These are phyloP conservation scores for Monochamus saltuarius DNA, from an alignment of 1,140 invertebrate species.

Conservation along the genomic window DNA sequence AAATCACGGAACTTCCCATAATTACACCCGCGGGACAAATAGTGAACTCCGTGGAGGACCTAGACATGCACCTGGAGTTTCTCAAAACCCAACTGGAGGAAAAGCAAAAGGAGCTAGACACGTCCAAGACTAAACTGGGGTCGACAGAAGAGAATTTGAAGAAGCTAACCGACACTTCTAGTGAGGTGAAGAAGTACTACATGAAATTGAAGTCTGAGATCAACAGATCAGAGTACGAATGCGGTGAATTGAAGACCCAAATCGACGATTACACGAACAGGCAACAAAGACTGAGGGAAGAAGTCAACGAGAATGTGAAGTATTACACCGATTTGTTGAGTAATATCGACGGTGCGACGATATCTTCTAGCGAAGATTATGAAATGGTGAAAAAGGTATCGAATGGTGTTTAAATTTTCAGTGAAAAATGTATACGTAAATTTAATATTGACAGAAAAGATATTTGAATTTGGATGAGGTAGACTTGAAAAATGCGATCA, in stretches of 20 bases:
- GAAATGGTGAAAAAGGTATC: constrained; percentile 28
- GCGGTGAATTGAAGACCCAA: constrained; percentile 32
- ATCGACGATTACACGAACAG: constrained; percentile 39
- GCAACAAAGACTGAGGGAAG: constrained; percentile 31
- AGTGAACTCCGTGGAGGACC: constrained; percentile 34
- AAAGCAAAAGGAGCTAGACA: constrained; percentile 37
- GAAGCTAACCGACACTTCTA: constrained; percentile 29
- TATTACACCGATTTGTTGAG: constrained; percentile 30
- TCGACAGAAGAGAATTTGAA: constrained; percentile 28
- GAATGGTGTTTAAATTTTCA: not conserved
- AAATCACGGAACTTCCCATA: constrained; percentile 32
- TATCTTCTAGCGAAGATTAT: constrained; percentile 19
- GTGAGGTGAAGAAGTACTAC: constrained; percentile 34
- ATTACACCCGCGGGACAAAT: constrained; percentile 37
- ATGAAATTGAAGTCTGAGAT: constrained; percentile 35
- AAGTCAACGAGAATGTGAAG: constrained; percentile 34
- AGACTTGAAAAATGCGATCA: too few relatives aligned
- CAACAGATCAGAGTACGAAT: constrained; percentile 35
- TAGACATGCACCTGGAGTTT: constrained; percentile 40
- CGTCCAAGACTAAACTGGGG: constrained; percentile 22
- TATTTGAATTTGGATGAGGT: too few relatives aligned
- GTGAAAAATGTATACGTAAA: too few relatives aligned
- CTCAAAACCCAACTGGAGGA: constrained; percentile 37
- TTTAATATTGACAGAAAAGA: too few relatives aligned
- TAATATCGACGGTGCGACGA: constrained; percentile 23